phyloP scores from a whole-genome alignment of 1,140 invertebrate genomes.

The Brachionus calyciflorus region DNA sequence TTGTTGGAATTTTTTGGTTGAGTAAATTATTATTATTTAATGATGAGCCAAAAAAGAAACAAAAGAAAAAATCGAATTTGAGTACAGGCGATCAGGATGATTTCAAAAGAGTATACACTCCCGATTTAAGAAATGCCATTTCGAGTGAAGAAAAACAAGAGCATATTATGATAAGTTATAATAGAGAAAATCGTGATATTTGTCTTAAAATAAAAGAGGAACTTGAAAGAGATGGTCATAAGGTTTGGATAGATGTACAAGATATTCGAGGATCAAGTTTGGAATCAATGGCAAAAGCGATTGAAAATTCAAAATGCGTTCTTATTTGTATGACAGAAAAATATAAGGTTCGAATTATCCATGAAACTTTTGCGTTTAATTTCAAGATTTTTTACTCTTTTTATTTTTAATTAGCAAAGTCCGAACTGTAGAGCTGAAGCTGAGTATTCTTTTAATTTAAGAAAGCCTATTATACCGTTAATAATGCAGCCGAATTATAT shows the following conservation, averaged over 20 bases:
- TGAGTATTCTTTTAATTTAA: constrained; percentile 54
- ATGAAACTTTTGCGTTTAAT: no score
- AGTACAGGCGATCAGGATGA: no score
- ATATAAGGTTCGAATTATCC: not conserved
- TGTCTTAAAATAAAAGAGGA: constrained; percentile 16
- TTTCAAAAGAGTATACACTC: not conserved
- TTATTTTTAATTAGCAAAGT: not conserved
- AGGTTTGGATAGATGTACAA: constrained; percentile 51
- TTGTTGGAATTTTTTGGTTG: not conserved
- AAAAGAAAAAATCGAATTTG: no score
- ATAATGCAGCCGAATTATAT: constrained; percentile 53
- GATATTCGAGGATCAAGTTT: constrained; percentile 52
- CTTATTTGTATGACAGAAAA: constrained; percentile 50
- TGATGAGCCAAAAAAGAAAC: no score
- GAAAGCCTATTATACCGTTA: constrained; percentile 54
- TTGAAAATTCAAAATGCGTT: constrained; percentile 56
- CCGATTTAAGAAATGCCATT: not conserved
- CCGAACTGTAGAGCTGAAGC: constrained; percentile 50
- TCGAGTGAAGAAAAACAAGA: constrained; percentile 4
- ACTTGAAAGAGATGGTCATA: not conserved
- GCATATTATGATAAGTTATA: constrained; percentile 26
- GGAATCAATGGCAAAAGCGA: constrained; percentile 60
- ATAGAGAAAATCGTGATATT: constrained; percentile 5
- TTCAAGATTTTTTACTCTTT: not conserved
- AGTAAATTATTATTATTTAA: not conserved